phyloP scores from a whole-genome alignment of 1,140 invertebrate species.

The Coelopa frigida region DNA sequence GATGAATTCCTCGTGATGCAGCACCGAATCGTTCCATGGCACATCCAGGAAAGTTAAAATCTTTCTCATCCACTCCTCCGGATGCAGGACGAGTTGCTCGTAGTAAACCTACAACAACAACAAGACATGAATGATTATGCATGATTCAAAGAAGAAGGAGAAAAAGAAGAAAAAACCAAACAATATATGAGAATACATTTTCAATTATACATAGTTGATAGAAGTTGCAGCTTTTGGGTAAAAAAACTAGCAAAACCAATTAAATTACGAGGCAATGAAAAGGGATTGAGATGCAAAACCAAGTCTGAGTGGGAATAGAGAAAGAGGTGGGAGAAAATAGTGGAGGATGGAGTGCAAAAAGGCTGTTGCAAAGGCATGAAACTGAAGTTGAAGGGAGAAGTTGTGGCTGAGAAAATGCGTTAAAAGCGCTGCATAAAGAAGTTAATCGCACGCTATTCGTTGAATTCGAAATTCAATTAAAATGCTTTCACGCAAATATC shows the following conservation, averaged over 20 bases:
- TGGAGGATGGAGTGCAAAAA: no score
- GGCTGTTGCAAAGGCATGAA: no score
- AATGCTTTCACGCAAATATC: no score
- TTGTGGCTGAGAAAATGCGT: no score
- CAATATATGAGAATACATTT: neutral
- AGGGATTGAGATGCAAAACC: no score
- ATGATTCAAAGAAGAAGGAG: constrained; percentile 4
- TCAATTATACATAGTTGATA: neutral
- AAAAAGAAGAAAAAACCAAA: neutral
- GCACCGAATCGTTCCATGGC: constrained; percentile 90
- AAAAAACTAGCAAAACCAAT: neutral
- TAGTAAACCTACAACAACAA: constrained; percentile 64
- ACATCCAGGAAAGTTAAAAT: constrained; percentile 88
- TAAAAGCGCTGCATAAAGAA: no score
- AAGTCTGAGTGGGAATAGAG: no score
- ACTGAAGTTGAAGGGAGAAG: no score
- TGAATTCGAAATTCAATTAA: no score
- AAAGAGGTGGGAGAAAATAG: no score
- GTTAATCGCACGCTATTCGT: no score
- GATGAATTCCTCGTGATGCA: constrained; percentile 96
- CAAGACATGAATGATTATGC: constrained; percentile 3
- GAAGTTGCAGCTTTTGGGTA: constrained; percentile 5
- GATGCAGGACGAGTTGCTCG: constrained; percentile 94
- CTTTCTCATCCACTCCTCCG: constrained; percentile 78
- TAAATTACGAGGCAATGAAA: neutral